phyloP scores from a whole-genome alignment of 2,797 vertebrate genomes.

The Triplophysa yarkandensis region DNA sequence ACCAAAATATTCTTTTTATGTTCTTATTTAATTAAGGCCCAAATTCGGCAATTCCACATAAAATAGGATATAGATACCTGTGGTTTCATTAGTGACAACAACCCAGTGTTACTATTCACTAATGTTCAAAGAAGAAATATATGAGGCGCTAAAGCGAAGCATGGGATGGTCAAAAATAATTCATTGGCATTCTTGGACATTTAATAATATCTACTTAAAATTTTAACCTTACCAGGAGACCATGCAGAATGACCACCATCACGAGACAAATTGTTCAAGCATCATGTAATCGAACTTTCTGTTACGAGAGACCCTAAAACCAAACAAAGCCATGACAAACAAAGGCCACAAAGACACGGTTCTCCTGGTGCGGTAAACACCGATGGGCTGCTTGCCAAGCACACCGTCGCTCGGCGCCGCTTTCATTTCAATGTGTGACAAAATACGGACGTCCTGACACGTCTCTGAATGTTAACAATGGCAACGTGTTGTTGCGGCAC shows the following conservation, averaged over 20 bases:
- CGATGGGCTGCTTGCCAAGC: slow-evolving; percentile 71
- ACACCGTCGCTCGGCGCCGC: slow-evolving; percentile 61
- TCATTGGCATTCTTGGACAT: background rate
- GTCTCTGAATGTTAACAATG: slow-evolving; percentile 76
- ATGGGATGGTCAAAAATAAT: no score
- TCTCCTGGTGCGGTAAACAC: slow-evolving; percentile 50
- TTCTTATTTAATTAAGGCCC: no score
- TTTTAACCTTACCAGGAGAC: background rate
- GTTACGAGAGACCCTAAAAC: slow-evolving; percentile 27
- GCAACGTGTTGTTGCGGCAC: slow-evolving; percentile 64
- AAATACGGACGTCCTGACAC: slow-evolving; percentile 73
- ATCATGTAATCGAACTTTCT: background rate
- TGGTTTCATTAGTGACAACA: no score
- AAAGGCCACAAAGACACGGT: slow-evolving; percentile 16
- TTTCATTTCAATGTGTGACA: slow-evolving; percentile 74
- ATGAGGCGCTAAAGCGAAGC: no score
- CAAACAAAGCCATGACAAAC: slow-evolving; percentile 15
- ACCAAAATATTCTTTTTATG: no score
- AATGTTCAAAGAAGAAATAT: no score
- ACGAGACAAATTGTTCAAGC: background rate
- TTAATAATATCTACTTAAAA: background rate
- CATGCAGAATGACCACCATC: background rate
- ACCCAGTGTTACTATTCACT: no score
- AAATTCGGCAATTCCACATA: no score
- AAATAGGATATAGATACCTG: no score